Conservation (phyloP, 2,888 invertebrate species). For the Drosophila falleni region DNA sequence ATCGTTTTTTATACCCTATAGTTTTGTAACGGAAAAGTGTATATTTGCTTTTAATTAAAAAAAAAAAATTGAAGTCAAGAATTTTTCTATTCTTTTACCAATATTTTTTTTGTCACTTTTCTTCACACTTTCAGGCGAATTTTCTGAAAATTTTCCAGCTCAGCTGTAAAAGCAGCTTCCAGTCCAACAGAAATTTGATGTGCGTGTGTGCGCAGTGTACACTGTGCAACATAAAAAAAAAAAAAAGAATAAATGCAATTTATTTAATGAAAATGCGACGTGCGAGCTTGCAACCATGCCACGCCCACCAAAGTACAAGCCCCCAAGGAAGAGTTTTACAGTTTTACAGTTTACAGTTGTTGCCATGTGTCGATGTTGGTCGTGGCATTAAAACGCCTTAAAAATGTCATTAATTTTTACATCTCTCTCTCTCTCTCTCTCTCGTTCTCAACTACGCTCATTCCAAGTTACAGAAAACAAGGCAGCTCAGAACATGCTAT, state of each 20-base stretch:
- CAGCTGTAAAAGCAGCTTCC: constrained; percentile 1
- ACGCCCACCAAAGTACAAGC: constrained; percentile 1
- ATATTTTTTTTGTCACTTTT: not conserved
- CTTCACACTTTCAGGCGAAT: not conserved
- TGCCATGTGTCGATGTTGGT: constrained; percentile 37
- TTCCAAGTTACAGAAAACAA: not conserved
- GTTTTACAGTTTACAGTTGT: constrained; percentile 10
- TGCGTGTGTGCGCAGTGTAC: constrained; percentile 15
- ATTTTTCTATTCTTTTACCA: too few relatives aligned
- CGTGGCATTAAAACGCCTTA: constrained; percentile 67
- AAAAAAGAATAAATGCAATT: constrained; percentile 43
- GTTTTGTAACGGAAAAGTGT: not conserved
- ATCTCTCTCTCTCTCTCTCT: constrained; percentile 3
- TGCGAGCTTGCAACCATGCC: constrained; percentile 2
- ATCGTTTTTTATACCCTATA: constrained; percentile 3
- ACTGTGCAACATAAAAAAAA: constrained; percentile 13
- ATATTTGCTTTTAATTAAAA: not conserved
- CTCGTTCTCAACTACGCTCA: not conserved
- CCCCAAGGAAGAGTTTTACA: not conserved
- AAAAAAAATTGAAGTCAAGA: not conserved
- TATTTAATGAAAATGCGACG: constrained; percentile 48
- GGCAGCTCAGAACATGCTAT: not conserved
- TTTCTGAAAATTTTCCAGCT: constrained; percentile 1
- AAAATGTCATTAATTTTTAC: constrained; percentile 69
- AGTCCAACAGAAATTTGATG: constrained; percentile 1